Evolutionary conservation across 2,888 invertebrate genomes (phyloP).

Genomic region (Timandra comae): DNA sequence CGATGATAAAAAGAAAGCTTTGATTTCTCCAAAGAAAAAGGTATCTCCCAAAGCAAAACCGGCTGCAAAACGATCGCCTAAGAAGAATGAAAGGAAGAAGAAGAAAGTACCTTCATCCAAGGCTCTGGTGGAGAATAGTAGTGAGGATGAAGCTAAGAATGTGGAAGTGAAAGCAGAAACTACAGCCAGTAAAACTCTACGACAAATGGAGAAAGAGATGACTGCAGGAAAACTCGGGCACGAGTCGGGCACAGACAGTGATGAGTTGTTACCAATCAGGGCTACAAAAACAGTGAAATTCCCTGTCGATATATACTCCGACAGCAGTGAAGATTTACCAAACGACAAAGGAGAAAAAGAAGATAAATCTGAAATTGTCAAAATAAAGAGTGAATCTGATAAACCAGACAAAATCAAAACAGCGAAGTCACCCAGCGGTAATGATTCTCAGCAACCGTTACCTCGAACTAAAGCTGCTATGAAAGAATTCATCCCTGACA

Average conservation of each 20-base stretch:
- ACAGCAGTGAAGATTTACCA: constrained; percentile 80
- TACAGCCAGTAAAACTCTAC: constrained; percentile 76
- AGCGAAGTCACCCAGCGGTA: constrained; percentile 78
- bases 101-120: constrained; percentile 67
- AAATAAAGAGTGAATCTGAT: constrained; percentile 71
- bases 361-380: constrained; percentile 41
- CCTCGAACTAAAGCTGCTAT: constrained; percentile 90
- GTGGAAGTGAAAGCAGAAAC: too few relatives aligned
- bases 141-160: constrained; percentile 79
- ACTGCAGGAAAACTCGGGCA: constrained; percentile 64
- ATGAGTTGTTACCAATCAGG: constrained; percentile 83
- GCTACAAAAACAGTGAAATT: constrained; percentile 75
- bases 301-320: constrained; percentile 88
- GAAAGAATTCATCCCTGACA: constrained; percentile 83
- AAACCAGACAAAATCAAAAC: constrained; percentile 74
- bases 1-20: constrained; percentile 60
- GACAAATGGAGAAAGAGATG: constrained; percentile 86
- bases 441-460: constrained; percentile 81
- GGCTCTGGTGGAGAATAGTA: constrained; percentile 76
- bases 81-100: constrained; percentile 55
- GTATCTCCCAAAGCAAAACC: constrained; percentile 61
- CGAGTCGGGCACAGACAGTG: constrained; percentile 85
- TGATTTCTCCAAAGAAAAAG: constrained; percentile 64
- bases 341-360: constrained; percentile 33
- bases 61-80: constrained; percentile 59